phyloP scores from a whole-genome alignment of 2,888 invertebrate species.

The Ischnura elegans region DNA sequence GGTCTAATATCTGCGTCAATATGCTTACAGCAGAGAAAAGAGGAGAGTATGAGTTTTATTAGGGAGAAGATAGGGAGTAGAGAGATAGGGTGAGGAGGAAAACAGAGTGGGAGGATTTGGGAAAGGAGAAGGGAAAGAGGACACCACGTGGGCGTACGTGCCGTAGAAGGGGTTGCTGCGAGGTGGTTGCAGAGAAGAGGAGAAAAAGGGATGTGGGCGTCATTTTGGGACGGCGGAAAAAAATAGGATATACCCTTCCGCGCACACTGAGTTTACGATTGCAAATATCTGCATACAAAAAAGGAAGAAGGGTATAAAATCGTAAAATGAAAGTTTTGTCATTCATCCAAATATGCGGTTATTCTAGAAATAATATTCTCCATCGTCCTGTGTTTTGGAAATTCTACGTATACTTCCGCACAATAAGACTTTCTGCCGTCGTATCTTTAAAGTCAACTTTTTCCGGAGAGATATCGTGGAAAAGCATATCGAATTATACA shows the following conservation, averaged over 20 bases:
- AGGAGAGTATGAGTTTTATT: neutral
- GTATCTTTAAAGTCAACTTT: too few species aligned
- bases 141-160: neutral
- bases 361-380: too few species aligned
- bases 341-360: too few species aligned
- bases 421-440: too few species aligned
- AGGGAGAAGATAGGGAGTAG: neutral
- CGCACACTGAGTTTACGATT: neutral
- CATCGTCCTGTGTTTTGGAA: too few species aligned
- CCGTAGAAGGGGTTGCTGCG: neutral
- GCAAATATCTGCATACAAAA: neutral
- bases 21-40: neutral
- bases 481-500: too few species aligned
- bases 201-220: neutral
- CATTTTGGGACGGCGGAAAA: neutral
- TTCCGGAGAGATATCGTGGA: too few species aligned
- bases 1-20: neutral
- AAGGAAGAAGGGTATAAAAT: neutral
- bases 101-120: neutral
- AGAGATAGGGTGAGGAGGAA: neutral
- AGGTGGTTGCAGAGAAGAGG: neutral
- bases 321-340: too few species aligned
- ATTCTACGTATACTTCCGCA: too few species aligned
- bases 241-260: neutral
- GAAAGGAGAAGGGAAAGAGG: neutral